Percentiles rank a stretch among this genome's conserved stretches.
These are phyloP conservation scores for Cylloceria caligata DNA, from an alignment of 2,888 invertebrate genomes.

Conservation along the genomic window DNA sequence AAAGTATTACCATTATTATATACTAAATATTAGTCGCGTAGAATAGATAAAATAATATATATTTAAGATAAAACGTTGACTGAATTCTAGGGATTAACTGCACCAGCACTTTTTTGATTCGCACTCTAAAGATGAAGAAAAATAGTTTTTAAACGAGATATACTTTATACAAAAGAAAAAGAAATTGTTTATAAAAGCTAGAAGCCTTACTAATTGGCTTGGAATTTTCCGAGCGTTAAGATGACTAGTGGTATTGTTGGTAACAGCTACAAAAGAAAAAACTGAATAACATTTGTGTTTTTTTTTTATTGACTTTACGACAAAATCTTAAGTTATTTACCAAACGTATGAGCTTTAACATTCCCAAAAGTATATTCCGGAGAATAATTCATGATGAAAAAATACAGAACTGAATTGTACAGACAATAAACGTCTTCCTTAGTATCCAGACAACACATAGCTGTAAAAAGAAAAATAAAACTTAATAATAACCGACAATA, in stretches of 20 bases:
- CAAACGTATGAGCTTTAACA: background rate
- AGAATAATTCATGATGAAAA: constrained; percentile 63
- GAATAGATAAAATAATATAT: constrained; percentile 42
- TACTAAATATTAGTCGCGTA: constrained; percentile 49
- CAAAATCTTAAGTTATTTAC: constrained; percentile 16
- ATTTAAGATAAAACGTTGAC: constrained; percentile 77
- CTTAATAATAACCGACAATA: constrained; percentile 83
- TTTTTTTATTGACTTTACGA: background rate
- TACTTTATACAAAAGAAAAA: constrained; percentile 75
- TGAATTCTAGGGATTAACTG: constrained; percentile 84
- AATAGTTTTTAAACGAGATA: constrained; percentile 78
- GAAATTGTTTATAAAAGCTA: constrained; percentile 76
- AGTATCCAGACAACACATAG: constrained; percentile 82
- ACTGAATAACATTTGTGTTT: background rate
- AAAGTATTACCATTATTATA: constrained; percentile 33
- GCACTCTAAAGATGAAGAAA: constrained; percentile 75
- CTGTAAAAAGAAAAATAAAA: constrained; percentile 67
- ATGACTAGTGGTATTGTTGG: constrained; percentile 77
- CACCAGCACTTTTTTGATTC: constrained; percentile 83
- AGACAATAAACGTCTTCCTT: constrained; percentile 80
- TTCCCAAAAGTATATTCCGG: constrained; percentile 29
- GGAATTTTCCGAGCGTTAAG: constrained; percentile 75
- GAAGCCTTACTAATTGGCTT: constrained; percentile 77
- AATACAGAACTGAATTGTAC: constrained; percentile 45
- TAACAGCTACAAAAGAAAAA: constrained; percentile 64